Evolutionary conservation across 2,797 vertebrate species (phyloP), one percentile per base, ranked within the genome.

Genomic region (Chelon labrosus): DNA sequence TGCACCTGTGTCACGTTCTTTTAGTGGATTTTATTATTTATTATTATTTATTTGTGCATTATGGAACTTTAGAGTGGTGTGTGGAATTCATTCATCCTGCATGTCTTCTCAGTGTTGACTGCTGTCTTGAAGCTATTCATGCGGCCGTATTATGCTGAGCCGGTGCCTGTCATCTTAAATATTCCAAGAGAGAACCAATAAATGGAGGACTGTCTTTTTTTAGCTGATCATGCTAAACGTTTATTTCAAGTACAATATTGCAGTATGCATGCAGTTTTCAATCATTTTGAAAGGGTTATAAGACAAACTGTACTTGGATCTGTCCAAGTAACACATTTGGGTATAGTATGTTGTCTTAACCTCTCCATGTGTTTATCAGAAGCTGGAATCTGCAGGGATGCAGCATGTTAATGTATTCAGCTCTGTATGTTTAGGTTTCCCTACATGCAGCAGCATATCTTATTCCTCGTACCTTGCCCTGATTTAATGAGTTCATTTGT

Each of bases 121-220:
- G 5, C 37, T 20, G 31, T 65, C n/a, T 3, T 35, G 59, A 31
- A 73, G 44, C 65, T 53, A 19, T 38, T 77, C 54, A 54, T 74
- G 69, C 61, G 80, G 4, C 16, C 47, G 62, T 61, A 53, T 65
- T 76, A 49, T 46, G 47, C 51, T 35, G 67, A 67, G 65, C 31
- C 27, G 25, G 19, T 56, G 52, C 5, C 66, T 57, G 55, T 69
- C 58, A 63, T 55, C 38, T 60, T 59, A 68, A 73, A 73, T 57
- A 59, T 35, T 60, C 54, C n/a, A 13, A 51, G 44, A 55, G 57
- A 79, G 31, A 16, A 22, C 9, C 47, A 56, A 57, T 58, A 65
- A 68, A 70, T 65, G 17, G 2, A 70, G 13, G 16, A 3, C 10
- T 13, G 51, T 6, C 5, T 31, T 27, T 57, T 35, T 75, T 41